Evolutionary conservation across 2,888 invertebrate species (phyloP).

Genomic region (Synanthedon vespiformis): DNA sequence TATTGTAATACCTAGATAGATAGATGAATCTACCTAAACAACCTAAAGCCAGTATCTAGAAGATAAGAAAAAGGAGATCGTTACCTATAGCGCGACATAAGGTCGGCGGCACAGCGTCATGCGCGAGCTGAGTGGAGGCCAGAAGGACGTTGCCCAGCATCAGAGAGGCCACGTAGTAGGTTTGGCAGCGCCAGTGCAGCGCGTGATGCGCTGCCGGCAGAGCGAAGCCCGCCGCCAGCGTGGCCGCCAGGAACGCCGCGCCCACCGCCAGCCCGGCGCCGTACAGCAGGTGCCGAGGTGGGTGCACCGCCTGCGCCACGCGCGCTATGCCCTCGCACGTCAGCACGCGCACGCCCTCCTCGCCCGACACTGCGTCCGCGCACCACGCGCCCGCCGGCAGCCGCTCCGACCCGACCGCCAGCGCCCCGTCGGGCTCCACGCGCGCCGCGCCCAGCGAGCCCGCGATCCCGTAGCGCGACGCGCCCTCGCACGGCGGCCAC

Average conservation of each 20-base stretch:
- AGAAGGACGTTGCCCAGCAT: constrained; percentile 84
- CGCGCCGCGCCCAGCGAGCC: constrained; percentile 67
- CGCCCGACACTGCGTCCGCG: constrained; percentile 63
- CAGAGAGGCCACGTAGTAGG: constrained; percentile 86
- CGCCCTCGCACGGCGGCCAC: constrained; percentile 66
- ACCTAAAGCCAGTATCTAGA: background rate
- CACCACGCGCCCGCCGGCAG: constrained; percentile 58
- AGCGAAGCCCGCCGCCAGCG: constrained; percentile 82
- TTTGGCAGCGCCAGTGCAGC: constrained; percentile 90
- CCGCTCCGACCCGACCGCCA: constrained; percentile 38
- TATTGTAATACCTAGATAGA: background rate
- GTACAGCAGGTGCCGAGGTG: constrained; percentile 75
- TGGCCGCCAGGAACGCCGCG: constrained; percentile 84
- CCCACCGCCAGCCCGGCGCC: constrained; percentile 84
- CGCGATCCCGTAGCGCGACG: constrained; percentile 67
- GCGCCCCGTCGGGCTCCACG: constrained; percentile 65
- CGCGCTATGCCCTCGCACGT: constrained; percentile 66
- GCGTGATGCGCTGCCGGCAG: constrained; percentile 87
- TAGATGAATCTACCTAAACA: background rate
- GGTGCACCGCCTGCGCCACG: constrained; percentile 14
- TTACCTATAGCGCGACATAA: constrained; percentile 79
- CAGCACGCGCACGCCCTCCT: constrained; percentile 28
- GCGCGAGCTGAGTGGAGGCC: constrained; percentile 80
- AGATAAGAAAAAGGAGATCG: constrained; percentile 23
- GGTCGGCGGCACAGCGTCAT: constrained; percentile 68